phyloP scores from a whole-genome alignment of 2,888 invertebrate species.

The Troides oblongomaculatus region DNA sequence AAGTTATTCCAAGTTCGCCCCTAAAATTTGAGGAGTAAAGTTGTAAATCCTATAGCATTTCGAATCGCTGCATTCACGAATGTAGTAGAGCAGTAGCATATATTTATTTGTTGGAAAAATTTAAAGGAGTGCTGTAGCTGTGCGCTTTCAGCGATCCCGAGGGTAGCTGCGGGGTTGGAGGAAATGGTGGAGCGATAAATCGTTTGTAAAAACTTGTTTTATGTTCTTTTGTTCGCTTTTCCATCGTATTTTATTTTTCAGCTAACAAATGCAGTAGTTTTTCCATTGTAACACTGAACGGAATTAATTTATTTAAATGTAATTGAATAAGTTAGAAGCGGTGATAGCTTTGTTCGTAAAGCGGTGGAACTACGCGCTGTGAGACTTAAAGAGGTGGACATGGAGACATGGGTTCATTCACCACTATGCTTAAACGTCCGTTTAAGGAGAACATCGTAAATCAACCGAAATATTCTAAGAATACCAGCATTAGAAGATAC shows the following conservation, averaged over 20 bases:
- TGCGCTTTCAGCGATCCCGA: slow-evolving; percentile 23
- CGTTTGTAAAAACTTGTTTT: slow-evolving; percentile 30
- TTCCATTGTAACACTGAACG: slow-evolving; percentile 1
- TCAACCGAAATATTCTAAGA: no score
- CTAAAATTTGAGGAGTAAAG: neutral
- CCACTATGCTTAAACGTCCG: no score
- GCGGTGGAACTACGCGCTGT: no score
- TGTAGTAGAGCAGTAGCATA: slow-evolving; percentile 16
- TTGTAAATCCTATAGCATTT: slow-evolving; percentile 4
- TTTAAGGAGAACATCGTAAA: no score
- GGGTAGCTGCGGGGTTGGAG: neutral
- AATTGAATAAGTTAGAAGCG: neutral
- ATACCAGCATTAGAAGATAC: no score
- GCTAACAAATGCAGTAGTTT: slow-evolving; percentile 14
- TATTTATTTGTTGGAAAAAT: slow-evolving; percentile 30
- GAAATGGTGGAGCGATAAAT: slow-evolving; percentile 26
- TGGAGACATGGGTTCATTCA: no score
- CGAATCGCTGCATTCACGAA: slow-evolving; percentile 16
- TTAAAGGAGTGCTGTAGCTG: slow-evolving; percentile 18
- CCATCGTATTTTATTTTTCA: slow-evolving; percentile 7
- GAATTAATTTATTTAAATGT: neutral
- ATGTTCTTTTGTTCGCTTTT: slow-evolving; percentile 21
- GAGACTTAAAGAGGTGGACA: no score
- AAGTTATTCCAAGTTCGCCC: slow-evolving; percentile 19
- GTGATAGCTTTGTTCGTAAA: no score